Percentiles rank a stretch among this genome's conserved stretches.
Conservation (phyloP, 2,797 vertebrate species). For the Hydrocynus forskahlii region DNA sequence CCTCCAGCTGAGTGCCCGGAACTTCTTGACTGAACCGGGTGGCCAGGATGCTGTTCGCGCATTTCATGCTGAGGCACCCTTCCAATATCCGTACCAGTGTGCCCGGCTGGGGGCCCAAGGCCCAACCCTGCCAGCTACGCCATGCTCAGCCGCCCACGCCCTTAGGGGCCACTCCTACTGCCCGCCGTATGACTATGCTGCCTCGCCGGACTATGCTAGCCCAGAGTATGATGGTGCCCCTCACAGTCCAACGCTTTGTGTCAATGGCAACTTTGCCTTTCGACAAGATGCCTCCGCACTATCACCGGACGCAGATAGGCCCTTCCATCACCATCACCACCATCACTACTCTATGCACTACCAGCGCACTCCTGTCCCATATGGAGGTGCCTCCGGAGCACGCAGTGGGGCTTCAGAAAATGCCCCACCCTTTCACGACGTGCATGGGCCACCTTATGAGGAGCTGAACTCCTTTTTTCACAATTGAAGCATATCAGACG, state of each 20-base stretch:
- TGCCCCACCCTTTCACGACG: slow-evolving; percentile 90
- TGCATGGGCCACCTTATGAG: slow-evolving; percentile 90
- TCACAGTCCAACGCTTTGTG: slow-evolving; percentile 91
- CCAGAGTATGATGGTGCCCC: slow-evolving; percentile 90
- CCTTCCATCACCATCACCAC: slow-evolving; percentile 67
- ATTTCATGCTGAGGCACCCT: slow-evolving; percentile 71
- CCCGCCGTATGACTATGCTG: slow-evolving; percentile 86
- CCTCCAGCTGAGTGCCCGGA: slow-evolving; percentile 96
- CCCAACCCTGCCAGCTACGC: slow-evolving; percentile 63
- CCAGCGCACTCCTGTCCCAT: slow-evolving; percentile 82
- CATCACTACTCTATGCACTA: slow-evolving; percentile 98
- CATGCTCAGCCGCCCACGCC: slow-evolving; percentile 67
- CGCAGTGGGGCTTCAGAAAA: slow-evolving; percentile 89
- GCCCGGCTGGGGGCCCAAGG: slow-evolving; percentile 81
- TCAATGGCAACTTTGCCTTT: slow-evolving; percentile 90
- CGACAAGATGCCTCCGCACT: slow-evolving; percentile 80
- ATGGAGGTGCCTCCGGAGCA: slow-evolving; percentile 83
- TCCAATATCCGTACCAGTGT: slow-evolving; percentile 91
- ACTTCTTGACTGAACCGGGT: slow-evolving; percentile 94
- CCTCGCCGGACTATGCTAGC: slow-evolving; percentile 93
- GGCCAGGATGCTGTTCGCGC: slow-evolving; percentile 79
- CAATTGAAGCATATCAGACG: slow-evolving; percentile 74
- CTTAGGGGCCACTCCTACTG: slow-evolving; percentile 88
- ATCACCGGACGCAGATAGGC: slow-evolving; percentile 90
- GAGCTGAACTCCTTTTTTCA: slow-evolving; percentile 98